phyloP scores from a whole-genome alignment of 2,888 invertebrate species.

The Apeira syringaria region DNA sequence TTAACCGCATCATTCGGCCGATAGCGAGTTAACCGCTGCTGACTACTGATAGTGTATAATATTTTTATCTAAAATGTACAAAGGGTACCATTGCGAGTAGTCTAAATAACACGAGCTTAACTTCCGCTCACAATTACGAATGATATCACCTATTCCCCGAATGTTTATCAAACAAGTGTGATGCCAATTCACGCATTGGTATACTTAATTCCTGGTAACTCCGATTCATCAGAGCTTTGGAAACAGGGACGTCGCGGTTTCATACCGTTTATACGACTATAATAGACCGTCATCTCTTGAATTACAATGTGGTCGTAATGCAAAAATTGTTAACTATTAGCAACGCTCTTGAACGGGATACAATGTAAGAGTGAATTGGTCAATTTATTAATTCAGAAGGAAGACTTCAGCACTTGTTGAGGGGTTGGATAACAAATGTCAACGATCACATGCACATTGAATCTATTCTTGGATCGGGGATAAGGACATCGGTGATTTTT shows the following conservation, averaged over 20 bases:
- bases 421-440: conserved; percentile 1
- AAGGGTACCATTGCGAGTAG: too few relatives aligned
- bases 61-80: too few relatives aligned
- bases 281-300: conserved; percentile 1
- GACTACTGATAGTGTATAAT: too few relatives aligned
- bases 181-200: too few relatives aligned
- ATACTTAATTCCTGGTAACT: not conserved
- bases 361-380: conserved; percentile 24
- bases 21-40: too few relatives aligned
- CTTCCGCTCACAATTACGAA: too few relatives aligned
- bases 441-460: not conserved
- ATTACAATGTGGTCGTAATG: conserved; percentile 1
- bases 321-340: conserved; percentile 3
- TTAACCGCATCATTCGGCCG: too few relatives aligned
- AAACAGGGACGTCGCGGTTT: too few relatives aligned
- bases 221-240: too few relatives aligned
- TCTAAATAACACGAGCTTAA: too few relatives aligned
- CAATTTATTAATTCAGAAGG: conserved; percentile 19
- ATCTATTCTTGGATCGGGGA: not conserved
- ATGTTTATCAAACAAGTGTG: not conserved
- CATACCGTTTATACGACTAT: too few relatives aligned
- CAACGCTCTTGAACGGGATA: conserved; percentile 17
- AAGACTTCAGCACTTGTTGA: not conserved
- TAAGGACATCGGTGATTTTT: too few relatives aligned
- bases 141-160: not conserved